phyloP scores from a whole-genome alignment of 2,888 invertebrate species.

The Pyrgus malvae region DNA sequence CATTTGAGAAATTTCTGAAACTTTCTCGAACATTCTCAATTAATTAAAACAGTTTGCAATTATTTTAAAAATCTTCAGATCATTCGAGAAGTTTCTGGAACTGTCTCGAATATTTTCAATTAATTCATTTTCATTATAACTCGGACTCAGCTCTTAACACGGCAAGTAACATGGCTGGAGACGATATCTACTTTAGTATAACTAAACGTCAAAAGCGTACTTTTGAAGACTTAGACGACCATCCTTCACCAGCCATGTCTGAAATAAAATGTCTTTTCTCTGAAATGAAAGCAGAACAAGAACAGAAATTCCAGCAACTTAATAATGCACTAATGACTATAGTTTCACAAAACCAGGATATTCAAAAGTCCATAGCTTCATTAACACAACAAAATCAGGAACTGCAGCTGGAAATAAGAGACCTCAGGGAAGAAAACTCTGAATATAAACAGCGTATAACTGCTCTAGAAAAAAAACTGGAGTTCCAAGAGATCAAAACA shows the following conservation, averaged over 20 bases:
- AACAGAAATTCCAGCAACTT: not conserved
- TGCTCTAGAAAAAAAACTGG: not conserved
- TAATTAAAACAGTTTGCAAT: no score
- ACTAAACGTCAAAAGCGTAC: constrained; percentile 3
- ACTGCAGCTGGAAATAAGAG: constrained; percentile 1
- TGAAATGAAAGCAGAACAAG: not conserved
- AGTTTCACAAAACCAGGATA: constrained; percentile 16
- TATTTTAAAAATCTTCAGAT: no score
- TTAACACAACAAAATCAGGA: constrained; percentile 8
- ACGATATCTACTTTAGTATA: not conserved
- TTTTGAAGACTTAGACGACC: not conserved
- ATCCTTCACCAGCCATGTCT: not conserved
- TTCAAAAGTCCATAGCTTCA: constrained; percentile 5
- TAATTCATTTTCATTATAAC: no score
- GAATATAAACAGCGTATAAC: not conserved
- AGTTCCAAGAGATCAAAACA: not conserved
- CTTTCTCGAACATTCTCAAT: no score
- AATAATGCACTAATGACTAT: constrained; percentile 7
- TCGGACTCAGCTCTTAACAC: not conserved
- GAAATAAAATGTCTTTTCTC: no score
- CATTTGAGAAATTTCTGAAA: no score
- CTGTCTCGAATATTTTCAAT: no score
- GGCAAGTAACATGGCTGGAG: not conserved
- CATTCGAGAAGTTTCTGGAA: no score
- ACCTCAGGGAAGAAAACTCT: not conserved